phyloP scores from a whole-genome alignment of 2,888 invertebrate genomes.

The Plutella xylostella region DNA sequence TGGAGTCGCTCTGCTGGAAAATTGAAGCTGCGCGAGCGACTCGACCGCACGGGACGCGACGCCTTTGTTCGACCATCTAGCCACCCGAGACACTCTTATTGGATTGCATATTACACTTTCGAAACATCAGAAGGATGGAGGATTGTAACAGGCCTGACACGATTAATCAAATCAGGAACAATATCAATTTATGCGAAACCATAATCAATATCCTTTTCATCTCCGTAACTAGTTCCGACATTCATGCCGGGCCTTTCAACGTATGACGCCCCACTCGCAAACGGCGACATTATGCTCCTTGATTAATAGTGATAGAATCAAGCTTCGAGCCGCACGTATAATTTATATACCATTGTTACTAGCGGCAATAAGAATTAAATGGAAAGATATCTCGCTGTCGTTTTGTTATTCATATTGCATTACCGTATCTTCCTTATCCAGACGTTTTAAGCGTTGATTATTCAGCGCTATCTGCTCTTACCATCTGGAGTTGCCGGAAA shows the following conservation, averaged over 20 bases:
- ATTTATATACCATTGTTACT: conserved; percentile 54
- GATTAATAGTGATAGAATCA: conserved; percentile 34
- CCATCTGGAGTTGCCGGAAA: conserved; percentile 44
- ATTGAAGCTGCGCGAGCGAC: conserved; percentile 38
- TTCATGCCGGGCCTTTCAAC: neutral
- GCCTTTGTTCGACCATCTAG: too few species aligned
- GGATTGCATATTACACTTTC: too few species aligned
- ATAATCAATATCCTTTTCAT: neutral
- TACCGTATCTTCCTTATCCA: conserved; percentile 69
- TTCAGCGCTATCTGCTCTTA: conserved; percentile 59
- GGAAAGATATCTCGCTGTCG: conserved; percentile 59
- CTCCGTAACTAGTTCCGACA: neutral
- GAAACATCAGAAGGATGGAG: too few species aligned
- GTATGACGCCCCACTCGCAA: conserved; percentile 7
- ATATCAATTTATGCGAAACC: neutral
- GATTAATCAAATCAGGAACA: too few species aligned
- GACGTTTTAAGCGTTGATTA: conserved; percentile 70
- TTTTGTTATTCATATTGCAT: conserved; percentile 69
- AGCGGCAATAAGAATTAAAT: conserved; percentile 61
- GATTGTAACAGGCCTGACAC: too few species aligned
- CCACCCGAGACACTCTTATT: neutral
- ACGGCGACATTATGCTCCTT: conserved; percentile 16
- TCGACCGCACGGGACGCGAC: too few species aligned
- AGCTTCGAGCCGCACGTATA: conserved; percentile 27
- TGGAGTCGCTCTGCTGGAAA: conserved; percentile 50